Conservation (phyloP, 2,797 vertebrate genomes). For the Mycteria americana region DNA sequence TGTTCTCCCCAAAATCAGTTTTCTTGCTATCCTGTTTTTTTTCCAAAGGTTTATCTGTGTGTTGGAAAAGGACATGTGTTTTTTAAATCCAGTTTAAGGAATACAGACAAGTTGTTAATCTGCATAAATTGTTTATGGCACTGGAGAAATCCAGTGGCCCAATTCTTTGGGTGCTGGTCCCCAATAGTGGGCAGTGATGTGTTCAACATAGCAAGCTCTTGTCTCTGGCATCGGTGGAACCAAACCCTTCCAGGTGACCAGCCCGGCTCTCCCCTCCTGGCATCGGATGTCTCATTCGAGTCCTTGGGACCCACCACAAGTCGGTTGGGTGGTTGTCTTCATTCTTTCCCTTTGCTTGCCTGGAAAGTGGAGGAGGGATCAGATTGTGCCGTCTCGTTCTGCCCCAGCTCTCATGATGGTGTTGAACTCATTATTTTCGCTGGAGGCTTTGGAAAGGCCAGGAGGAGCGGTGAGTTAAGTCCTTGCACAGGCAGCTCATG, state of each 20-base stretch:
- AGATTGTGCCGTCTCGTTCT: fast-evolving
- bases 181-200: neutral
- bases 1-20: neutral
- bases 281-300: neutral
- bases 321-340: neutral
- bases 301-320: neutral
- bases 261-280: neutral
- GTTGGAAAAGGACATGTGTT: neutral
- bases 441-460: neutral
- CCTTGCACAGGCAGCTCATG: neutral
- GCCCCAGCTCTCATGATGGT: neutral
- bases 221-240: fast-evolving
- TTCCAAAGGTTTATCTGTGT: neutral
- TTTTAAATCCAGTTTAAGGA: no score
- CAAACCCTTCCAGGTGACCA: neutral
- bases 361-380: fast-evolving
- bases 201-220: neutral
- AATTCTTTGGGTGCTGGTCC: neutral
- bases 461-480: neutral
- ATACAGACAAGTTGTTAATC: neutral
- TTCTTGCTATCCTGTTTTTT: neutral
- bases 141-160: neutral
- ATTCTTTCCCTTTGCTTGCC: neutral
- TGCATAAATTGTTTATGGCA: neutral
- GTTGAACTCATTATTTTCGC: neutral